phyloP scores from a whole-genome alignment of 2,113 vertebrate species.

The Rhegmatorhina hoffmannsi region DNA sequence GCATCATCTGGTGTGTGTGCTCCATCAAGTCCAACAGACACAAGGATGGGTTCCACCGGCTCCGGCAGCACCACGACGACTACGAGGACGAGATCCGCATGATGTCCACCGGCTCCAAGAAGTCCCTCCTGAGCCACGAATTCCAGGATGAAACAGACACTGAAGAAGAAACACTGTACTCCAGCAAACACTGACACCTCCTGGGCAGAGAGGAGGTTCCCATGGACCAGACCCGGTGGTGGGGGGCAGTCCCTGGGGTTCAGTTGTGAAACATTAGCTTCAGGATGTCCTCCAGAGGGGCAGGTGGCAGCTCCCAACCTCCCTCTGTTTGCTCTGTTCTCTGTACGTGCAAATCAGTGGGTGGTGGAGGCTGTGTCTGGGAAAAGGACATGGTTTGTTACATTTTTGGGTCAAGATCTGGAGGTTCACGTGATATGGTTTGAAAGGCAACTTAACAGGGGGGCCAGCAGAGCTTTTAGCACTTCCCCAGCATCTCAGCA shows the following conservation, averaged over 20 bases:
- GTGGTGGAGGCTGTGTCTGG: slow-evolving; percentile 45
- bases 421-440: slow-evolving; percentile 16
- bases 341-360: slow-evolving; percentile 9
- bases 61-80: slow-evolving; percentile 92
- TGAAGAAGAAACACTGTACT: slow-evolving; percentile 95
- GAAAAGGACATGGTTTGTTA: slow-evolving; percentile 12
- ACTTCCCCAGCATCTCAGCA: slow-evolving; percentile 40
- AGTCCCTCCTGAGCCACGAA: slow-evolving; percentile 92
- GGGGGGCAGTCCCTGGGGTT: slow-evolving; percentile 13
- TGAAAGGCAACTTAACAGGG: not conserved
- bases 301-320: slow-evolving; percentile 55
- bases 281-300: slow-evolving; percentile 59
- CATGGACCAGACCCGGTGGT: slow-evolving; percentile 39
- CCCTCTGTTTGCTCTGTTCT: slow-evolving; percentile 47
- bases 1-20: slow-evolving; percentile 98
- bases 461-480: slow-evolving; percentile 1
- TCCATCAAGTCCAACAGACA: slow-evolving; percentile 94
- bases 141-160: slow-evolving; percentile 99
- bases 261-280: slow-evolving; percentile 60
- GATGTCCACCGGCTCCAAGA: slow-evolving; percentile 94
- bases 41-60: slow-evolving; percentile 95
- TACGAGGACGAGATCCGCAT: slow-evolving; percentile 95
- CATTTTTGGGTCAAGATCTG: slow-evolving; percentile 52
- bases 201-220: slow-evolving; percentile 25
- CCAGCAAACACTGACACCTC: slow-evolving; percentile 89